Conservation (phyloP, 2,113 vertebrate species). For the Lonchura striata region DNA sequence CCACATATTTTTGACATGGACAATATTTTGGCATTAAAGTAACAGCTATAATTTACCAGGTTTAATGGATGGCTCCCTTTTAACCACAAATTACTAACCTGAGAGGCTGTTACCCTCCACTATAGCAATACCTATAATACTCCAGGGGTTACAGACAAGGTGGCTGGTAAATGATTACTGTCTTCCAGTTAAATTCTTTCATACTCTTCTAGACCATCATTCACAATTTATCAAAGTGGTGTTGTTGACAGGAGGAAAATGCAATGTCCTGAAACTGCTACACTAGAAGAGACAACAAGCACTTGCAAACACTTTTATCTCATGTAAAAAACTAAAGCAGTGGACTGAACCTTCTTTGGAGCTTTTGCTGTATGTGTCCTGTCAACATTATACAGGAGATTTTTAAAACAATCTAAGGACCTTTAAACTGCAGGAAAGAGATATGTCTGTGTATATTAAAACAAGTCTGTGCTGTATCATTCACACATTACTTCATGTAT, state of each 20-base stretch:
- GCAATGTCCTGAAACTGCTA: not conserved
- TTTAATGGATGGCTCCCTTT: not conserved
- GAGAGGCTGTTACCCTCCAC: not conserved
- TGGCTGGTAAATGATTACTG: not conserved
- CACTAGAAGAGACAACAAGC: not conserved
- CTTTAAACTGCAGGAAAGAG: not conserved
- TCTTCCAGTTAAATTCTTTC: not conserved
- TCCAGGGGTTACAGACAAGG: not conserved
- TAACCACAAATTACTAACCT: not conserved
- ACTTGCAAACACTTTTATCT: not conserved
- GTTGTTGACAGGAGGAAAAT: not conserved
- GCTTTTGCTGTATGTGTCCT: not conserved
- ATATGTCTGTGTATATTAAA: not conserved
- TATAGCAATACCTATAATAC: not conserved
- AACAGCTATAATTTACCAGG: not conserved
- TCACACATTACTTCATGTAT: not conserved
- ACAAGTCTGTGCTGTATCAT: not conserved
- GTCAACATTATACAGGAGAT: not conserved
- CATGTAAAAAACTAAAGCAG: not conserved
- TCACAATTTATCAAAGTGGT: not conserved
- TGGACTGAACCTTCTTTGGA: not conserved
- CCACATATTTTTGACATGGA: not conserved
- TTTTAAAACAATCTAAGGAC: not conserved
- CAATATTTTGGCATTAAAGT: not conserved
- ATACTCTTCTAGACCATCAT: not conserved